phyloP scores from a whole-genome alignment of 2,113 vertebrate species.

The Tachysurus vachellii region DNA sequence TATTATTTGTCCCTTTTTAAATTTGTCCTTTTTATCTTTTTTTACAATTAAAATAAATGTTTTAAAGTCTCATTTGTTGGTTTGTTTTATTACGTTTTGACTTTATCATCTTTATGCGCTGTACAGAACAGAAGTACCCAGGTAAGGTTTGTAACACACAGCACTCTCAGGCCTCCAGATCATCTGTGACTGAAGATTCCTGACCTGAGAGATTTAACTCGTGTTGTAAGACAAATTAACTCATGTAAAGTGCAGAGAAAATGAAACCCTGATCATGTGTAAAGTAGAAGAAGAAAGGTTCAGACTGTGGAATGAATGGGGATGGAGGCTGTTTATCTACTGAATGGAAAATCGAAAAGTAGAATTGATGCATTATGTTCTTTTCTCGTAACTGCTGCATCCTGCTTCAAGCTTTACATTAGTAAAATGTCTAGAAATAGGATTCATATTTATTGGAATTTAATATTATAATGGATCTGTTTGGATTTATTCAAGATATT shows the following conservation, averaged over 20 bases:
- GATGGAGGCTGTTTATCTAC: no score
- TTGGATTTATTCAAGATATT: neutral
- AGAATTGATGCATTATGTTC: neutral
- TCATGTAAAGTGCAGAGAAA: neutral
- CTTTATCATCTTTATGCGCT: neutral
- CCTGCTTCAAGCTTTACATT: neutral
- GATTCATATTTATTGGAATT: neutral
- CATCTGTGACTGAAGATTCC: neutral
- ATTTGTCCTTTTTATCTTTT: neutral
- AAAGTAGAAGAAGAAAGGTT: neutral
- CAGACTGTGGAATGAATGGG: neutral
- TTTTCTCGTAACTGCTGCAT: neutral
- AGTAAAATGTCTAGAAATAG: neutral
- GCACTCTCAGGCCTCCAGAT: neutral
- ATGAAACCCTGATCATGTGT: neutral
- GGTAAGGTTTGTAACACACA: neutral
- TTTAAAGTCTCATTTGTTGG: neutral
- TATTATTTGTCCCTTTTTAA: no score
- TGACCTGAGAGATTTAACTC: neutral
- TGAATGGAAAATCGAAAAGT: no score
- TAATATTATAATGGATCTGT: neutral
- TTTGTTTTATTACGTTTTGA: neutral
- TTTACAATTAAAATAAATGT: neutral
- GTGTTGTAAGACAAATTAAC: neutral
- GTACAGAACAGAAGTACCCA: neutral